Evolutionary conservation across 1,140 invertebrate genomes (phyloP).

Genomic region (Achroia grisella): DNA sequence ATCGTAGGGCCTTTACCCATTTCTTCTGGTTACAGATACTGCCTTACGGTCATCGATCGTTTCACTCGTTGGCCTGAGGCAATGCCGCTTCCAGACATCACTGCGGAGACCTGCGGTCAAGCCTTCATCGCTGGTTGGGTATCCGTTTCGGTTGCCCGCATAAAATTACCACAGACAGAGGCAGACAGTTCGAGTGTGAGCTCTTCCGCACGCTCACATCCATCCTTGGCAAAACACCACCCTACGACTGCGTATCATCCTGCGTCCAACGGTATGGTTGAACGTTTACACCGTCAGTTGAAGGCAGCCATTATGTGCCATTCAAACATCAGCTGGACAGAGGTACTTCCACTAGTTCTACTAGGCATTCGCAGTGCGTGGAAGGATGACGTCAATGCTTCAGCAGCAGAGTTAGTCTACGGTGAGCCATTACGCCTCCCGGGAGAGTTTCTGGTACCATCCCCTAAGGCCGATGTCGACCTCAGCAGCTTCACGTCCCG

Average conservation of each 20-base stretch:
- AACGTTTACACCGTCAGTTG: slow-evolving; percentile 45
- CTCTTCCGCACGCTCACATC: slow-evolving; percentile 3
- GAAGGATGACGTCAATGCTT: slow-evolving; percentile 35
- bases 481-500: not conserved
- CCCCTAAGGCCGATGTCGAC: not conserved
- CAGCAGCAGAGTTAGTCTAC: slow-evolving; percentile 21
- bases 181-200: not conserved
- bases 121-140: slow-evolving; percentile 30
- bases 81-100: slow-evolving; percentile 17
- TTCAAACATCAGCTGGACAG: slow-evolving; percentile 10
- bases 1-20: not conserved
- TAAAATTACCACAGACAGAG: too few relatives aligned
- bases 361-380: slow-evolving; percentile 39
- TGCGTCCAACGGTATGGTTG: slow-evolving; percentile 44
- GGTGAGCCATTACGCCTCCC: slow-evolving; percentile 23
- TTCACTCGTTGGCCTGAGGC: not conserved
- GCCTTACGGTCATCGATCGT: not conserved
- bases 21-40: not conserved
- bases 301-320: slow-evolving; percentile 38
- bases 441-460: slow-evolving; percentile 31
- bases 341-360: slow-evolving; percentile 46
- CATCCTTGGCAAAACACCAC: slow-evolving; percentile 6
- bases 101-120: slow-evolving; percentile 23
- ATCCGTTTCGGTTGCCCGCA: slow-evolving; percentile 25
- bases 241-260: slow-evolving; percentile 41